These are phyloP conservation scores for Colletes collaris DNA, from an alignment of 2,888 invertebrate species.

Conservation along the genomic window DNA sequence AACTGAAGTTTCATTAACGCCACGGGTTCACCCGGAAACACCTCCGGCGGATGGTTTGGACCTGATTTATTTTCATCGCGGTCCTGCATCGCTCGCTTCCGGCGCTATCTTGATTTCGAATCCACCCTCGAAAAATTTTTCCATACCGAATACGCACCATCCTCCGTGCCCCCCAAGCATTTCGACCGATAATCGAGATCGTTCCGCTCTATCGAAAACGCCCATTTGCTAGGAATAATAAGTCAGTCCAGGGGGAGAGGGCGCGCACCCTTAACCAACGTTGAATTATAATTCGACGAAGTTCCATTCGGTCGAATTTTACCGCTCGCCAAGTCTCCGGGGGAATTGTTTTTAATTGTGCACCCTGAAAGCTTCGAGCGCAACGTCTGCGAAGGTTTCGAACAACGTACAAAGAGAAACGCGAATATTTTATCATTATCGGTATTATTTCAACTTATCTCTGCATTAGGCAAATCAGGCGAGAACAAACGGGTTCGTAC, in stretches of 20 bases:
- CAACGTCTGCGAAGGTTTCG: not conserved
- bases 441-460: too few species aligned
- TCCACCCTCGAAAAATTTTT: constrained; percentile 52
- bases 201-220: constrained; percentile 59
- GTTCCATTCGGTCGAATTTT: too few species aligned
- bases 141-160: constrained; percentile 33
- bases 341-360: constrained; percentile 27
- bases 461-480: too few species aligned
- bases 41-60: constrained; percentile 43
- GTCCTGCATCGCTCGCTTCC: constrained; percentile 63
- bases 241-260: constrained; percentile 28
- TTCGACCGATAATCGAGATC: constrained; percentile 57
- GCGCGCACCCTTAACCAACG: constrained; percentile 21
- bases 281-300: constrained; percentile 40
- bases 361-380: not conserved
- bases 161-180: constrained; percentile 35
- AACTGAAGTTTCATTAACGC: constrained; percentile 58
- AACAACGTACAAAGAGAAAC: too few species aligned
- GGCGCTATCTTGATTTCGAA: constrained; percentile 66
- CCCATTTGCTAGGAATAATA: constrained; percentile 58
- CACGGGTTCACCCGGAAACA: constrained; percentile 34
- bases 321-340: not conserved
- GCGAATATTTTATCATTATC: too few species aligned
- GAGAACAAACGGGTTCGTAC: too few species aligned
- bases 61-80: constrained; percentile 67